Evolutionary conservation across 2,797 vertebrate species (phyloP).

Genomic region (Zenarchopterus dispar): DNA sequence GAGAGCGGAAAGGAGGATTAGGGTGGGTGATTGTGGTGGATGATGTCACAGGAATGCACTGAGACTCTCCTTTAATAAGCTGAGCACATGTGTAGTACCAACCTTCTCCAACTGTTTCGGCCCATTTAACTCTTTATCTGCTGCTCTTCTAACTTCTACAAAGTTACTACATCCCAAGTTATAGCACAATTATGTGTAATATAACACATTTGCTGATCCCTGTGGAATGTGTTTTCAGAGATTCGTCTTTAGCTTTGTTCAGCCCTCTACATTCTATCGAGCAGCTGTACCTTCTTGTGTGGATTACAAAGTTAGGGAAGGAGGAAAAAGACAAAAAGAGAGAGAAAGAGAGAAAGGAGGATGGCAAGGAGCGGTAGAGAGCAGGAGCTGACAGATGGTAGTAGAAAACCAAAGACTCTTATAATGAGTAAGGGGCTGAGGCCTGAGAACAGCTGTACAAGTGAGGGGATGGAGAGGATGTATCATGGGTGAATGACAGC

Average conservation of each 20-base stretch:
- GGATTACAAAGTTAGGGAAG: not conserved
- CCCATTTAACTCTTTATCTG: slow-evolving; percentile 1
- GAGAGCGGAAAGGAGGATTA: slow-evolving; percentile 35
- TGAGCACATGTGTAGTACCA: not conserved
- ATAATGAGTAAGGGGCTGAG: slow-evolving; percentile 37
- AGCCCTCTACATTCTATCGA: not conserved
- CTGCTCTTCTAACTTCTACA: too few relatives aligned
- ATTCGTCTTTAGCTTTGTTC: too few relatives aligned
- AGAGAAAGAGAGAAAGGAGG: not conserved
- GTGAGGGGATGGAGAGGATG: slow-evolving; percentile 19
- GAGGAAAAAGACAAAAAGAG: slow-evolving; percentile 9
- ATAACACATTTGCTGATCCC: too few relatives aligned
- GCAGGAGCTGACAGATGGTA: slow-evolving; percentile 6
- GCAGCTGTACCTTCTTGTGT: not conserved
- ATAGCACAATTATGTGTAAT: too few relatives aligned
- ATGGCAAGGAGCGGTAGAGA: slow-evolving; percentile 1
- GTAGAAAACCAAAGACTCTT: slow-evolving; percentile 10
- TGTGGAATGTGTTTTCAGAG: too few relatives aligned
- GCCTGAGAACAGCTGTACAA: slow-evolving; percentile 54
- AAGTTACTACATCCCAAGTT: too few relatives aligned
- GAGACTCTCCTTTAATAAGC: slow-evolving; percentile 56
- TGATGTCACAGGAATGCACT: slow-evolving; percentile 75
- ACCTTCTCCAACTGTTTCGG: slow-evolving; percentile 10
- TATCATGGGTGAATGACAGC: slow-evolving; percentile 37
- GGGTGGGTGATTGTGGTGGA: slow-evolving; percentile 52